These are phyloP conservation scores for Triops longicaudatus DNA, from an alignment of 1,140 invertebrate species.

Conservation along the genomic window DNA sequence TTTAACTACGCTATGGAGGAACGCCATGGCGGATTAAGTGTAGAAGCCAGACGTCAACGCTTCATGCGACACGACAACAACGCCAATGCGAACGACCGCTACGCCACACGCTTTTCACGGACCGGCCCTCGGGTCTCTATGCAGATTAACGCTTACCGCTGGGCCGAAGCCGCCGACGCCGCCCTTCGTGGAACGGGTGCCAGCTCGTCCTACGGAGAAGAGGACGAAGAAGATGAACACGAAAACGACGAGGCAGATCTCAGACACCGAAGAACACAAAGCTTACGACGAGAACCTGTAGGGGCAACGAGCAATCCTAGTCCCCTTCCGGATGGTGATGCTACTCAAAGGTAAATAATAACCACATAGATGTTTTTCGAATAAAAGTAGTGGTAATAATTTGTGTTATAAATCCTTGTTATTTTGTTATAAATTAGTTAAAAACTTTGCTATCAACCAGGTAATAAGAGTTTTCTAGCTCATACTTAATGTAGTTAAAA, in stretches of 20 bases:
- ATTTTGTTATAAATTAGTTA: too few relatives aligned
- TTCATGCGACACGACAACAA: conserved; percentile 14
- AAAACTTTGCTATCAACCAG: too few relatives aligned
- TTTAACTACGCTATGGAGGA: background rate
- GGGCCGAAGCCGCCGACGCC: conserved; percentile 72
- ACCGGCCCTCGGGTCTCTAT: conserved; percentile 76
- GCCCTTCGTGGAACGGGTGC: conserved; percentile 22
- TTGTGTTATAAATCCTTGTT: too few relatives aligned
- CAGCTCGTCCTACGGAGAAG: conserved; percentile 9
- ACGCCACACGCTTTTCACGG: conserved; percentile 38
- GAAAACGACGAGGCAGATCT: conserved; percentile 22
- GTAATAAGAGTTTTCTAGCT: too few relatives aligned
- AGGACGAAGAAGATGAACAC: background rate
- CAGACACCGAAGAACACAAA: conserved; percentile 19
- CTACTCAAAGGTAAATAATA: background rate
- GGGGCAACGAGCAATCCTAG: conserved; percentile 26
- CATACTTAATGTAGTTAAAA: too few relatives aligned
- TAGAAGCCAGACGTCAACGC: background rate
- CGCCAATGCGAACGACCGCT: background rate
- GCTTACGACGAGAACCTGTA: conserved; percentile 28
- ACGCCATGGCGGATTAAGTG: background rate
- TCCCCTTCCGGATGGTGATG: conserved; percentile 24
- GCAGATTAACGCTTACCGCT: conserved; percentile 60
- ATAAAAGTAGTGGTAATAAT: too few relatives aligned
- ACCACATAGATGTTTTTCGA: too few relatives aligned